phyloP scores from a whole-genome alignment of 35 echinoderm and acorn worm genomes.

The Ophioderma brevispina region DNA sequence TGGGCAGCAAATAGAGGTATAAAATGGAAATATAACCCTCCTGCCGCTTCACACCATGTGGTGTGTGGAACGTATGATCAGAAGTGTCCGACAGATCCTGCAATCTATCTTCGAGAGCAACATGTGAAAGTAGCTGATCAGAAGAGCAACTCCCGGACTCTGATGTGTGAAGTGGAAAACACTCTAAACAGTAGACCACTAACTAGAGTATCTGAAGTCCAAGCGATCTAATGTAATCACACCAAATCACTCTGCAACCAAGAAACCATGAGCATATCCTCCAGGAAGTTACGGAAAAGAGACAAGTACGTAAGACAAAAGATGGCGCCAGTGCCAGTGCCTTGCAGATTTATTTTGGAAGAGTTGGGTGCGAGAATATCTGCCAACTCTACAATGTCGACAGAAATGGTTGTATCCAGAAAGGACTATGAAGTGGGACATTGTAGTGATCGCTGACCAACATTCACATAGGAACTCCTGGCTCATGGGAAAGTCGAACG shows the following conservation, averaged over 20 bases:
- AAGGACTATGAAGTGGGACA: slow-evolving; percentile 13
- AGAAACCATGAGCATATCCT: neutral
- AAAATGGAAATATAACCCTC: neutral
- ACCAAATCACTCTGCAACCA: too few relatives aligned
- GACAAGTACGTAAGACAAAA: neutral
- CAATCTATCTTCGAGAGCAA: neutral
- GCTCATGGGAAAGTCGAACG: slow-evolving; percentile 26
- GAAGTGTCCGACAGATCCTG: neutral
- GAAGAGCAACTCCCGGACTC: neutral
- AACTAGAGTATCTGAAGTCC: neutral
- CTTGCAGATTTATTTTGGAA: slow-evolving; percentile 4
- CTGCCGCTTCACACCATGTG: neutral
- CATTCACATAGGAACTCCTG: slow-evolving; percentile 9
- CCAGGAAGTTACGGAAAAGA: neutral
- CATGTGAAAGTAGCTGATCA: neutral
- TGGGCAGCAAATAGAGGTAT: neutral
- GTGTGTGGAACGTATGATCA: neutral
- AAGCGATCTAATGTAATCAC: neutral
- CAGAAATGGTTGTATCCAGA: slow-evolving; percentile 10
- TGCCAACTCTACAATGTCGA: slow-evolving; percentile 1
- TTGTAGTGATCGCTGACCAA: neutral
- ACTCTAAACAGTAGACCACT: neutral
- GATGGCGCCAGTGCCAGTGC: neutral
- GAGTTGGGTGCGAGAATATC: slow-evolving; percentile 5
- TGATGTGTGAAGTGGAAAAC: too few relatives aligned